Conservation (phyloP, 2,113 vertebrate species). For the Zapus hudsonius region DNA sequence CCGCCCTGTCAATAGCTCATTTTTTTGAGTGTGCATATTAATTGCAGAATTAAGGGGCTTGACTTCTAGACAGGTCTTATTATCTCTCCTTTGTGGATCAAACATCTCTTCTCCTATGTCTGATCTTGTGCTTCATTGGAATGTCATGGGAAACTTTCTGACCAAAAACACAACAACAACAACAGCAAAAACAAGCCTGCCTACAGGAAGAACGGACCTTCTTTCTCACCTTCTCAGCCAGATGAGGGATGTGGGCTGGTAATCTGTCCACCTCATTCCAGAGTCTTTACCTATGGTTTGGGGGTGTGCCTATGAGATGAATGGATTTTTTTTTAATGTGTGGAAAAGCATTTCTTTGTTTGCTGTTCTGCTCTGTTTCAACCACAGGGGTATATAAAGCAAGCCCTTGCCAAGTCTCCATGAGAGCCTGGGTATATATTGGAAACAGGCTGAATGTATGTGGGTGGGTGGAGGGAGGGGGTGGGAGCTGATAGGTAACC, state of each 20-base stretch:
- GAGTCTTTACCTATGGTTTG: conserved; percentile 61
- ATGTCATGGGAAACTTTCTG: neutral
- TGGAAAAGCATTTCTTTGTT: conserved; percentile 41
- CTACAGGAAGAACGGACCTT: neutral
- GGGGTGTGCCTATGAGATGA: neutral
- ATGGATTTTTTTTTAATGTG: conserved; percentile 40
- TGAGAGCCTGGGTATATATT: neutral
- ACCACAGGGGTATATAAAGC: conserved; percentile 1
- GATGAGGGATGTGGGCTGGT: neutral
- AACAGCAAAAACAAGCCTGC: neutral
- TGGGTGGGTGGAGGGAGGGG: neutral
- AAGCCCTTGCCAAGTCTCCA: conserved; percentile 28
- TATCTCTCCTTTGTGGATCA: neutral
- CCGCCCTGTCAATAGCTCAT: neutral
- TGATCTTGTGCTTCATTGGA: neutral
- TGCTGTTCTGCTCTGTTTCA: conserved; percentile 61
- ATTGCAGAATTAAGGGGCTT: conserved; percentile 39
- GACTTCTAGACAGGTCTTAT: conserved; percentile 17
- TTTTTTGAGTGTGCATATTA: conserved; percentile 41
- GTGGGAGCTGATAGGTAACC: conserved; percentile 53
- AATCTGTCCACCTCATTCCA: conserved; percentile 54
- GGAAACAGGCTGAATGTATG: conserved; percentile 40
- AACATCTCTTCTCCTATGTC: neutral
- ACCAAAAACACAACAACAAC: too few relatives aligned
- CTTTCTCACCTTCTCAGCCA: neutral